Conservation (phyloP, 2,888 invertebrate species). For the Melanotus villosus region DNA sequence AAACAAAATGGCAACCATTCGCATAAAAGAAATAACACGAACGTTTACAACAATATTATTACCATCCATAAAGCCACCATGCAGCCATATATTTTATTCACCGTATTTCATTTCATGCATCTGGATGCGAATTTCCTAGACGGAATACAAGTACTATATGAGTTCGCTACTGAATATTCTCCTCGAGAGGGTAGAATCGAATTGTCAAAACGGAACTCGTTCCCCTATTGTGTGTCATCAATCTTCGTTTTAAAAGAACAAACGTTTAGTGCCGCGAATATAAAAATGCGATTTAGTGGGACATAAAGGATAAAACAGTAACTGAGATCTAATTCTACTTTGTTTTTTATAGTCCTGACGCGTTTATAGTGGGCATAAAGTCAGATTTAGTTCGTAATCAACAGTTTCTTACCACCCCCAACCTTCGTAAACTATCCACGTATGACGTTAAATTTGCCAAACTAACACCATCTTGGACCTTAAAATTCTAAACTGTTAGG, state of each 20-base stretch:
- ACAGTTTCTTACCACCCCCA: constrained; percentile 4
- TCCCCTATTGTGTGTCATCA: background rate
- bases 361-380: constrained; percentile 7
- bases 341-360: constrained; percentile 1
- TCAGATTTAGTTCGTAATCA: constrained; percentile 4
- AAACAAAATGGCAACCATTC: too few relatives aligned
- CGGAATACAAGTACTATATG: too few relatives aligned
- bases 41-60: too few relatives aligned
- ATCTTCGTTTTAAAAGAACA: constrained; percentile 18
- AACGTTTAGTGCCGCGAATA: constrained; percentile 21
- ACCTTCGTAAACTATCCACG: background rate
- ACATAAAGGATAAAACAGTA: constrained; percentile 10
- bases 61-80: too few relatives aligned
- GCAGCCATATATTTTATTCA: too few relatives aligned
- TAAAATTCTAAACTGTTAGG: background rate
- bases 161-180: background rate
- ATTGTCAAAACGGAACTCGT: constrained; percentile 18
- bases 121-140: background rate
- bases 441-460: background rate
- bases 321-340: constrained; percentile 3
- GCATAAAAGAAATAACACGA: too few relatives aligned
- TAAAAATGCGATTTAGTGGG: constrained; percentile 13
- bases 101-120: too few relatives aligned
- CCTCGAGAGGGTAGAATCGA: background rate
- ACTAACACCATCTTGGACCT: background rate